Evolutionary conservation across 2,113 vertebrate species (phyloP), one percentile per base, ranked within the genome.

Genomic region (Alectura lathami): DNA sequence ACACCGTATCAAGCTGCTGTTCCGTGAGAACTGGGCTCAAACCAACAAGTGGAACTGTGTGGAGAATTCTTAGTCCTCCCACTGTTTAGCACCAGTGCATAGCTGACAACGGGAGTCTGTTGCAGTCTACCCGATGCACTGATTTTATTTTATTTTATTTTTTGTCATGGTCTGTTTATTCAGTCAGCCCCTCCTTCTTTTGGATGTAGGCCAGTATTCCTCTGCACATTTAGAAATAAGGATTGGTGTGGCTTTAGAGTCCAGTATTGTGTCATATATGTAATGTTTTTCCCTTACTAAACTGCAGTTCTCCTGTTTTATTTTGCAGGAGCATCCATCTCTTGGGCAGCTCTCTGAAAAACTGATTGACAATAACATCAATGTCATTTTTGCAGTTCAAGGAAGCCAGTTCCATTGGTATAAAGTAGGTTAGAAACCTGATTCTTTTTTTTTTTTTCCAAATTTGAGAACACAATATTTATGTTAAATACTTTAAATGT

Each of bases 401-500:
- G 98, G 98, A 96, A 98, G 98, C 90, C 98, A 99, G 88, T 99
- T 99, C 98, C 98, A 98, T 97, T 99, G 99, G 99, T 99, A 99
- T 97, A 98, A 99, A 99, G 99, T 99, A 99, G 88, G 97, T 97
- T 95, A 97, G 94, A 93, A 83, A 87, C 68, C 9, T 59, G 66
- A 91, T 81, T 47, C 5, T 76, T 53, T 80, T 82, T 63, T 81
- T 47, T 4, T 76, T 53, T 80, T 82, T 63, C 34, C 13, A 40
- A 8, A 88, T 93, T 75, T 66, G 45, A 76, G 84, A 93, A 23
- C 11, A 36, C 14, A 78, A 4, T 74, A 43, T 42, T 86, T 60
- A 43, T 70, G 77, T 45, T 64, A 62, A 70, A 84, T 70, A 76
- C 81, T 69, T 43, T 92, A 93, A 86, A 17, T 67, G 9, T 86